Percentiles rank a stretch among this genome's conserved stretches.
Conservation (phyloP, 2,113 vertebrate species). For the Cyphomyrus discorhynchus region DNA sequence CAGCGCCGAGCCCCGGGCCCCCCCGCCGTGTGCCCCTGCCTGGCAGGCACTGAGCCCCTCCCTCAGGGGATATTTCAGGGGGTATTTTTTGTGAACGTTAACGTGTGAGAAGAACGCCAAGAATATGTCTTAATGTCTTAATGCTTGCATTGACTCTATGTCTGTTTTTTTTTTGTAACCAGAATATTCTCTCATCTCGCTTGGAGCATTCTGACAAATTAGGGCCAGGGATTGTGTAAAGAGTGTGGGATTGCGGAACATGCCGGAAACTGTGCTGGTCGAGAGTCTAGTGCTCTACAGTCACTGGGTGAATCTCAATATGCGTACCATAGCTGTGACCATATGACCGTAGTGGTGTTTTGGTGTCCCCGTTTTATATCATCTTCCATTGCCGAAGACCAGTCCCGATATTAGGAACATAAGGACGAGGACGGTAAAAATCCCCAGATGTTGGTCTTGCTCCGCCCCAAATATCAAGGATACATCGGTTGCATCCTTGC, state of each 20-base stretch:
- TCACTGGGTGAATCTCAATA: neutral
- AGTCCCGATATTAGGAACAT: too few species aligned
- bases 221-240: constrained; percentile 53
- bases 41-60: neutral
- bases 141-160: constrained; percentile 49
- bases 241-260: constrained; percentile 39
- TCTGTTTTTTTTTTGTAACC: constrained; percentile 35
- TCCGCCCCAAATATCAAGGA: too few species aligned
- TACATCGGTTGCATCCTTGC: too few species aligned
- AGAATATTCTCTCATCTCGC: constrained; percentile 49
- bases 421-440: too few species aligned
- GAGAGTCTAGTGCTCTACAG: neutral
- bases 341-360: too few species aligned
- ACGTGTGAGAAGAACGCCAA: constrained; percentile 13
- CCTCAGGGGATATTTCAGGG: neutral
- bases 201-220: constrained; percentile 63
- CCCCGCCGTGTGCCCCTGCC: neutral
- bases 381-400: too few species aligned
- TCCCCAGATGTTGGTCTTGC: too few species aligned
- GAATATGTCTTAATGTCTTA: constrained; percentile 39
- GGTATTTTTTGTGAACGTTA: neutral
- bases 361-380: too few species aligned
- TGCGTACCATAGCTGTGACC: too few species aligned
- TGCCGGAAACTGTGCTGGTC: constrained; percentile 22
- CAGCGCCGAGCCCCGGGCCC: neutral